A percentile compares a stretch with the other conserved stretches of the same genome.
These are phyloP conservation scores for Bufotes viridis DNA, from an alignment of 2,797 vertebrate genomes.

Conservation along the genomic window DNA sequence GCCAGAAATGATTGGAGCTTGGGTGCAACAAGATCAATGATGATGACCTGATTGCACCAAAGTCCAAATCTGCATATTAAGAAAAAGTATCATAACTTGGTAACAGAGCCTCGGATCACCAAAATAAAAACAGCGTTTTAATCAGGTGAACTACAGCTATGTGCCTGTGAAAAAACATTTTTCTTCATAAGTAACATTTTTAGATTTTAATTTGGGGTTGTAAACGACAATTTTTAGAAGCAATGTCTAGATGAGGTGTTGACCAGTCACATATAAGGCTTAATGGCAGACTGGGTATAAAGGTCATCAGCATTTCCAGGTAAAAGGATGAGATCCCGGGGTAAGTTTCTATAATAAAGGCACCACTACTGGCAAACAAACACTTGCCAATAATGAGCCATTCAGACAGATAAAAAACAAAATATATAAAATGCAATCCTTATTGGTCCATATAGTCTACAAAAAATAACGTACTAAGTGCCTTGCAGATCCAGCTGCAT, in stretches of 20 bases:
- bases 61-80: too few species aligned
- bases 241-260: neutral
- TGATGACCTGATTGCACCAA: too few species aligned
- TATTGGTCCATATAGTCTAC: neutral
- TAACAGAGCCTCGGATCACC: too few species aligned
- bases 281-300: neutral
- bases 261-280: neutral
- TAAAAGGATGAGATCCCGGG: neutral
- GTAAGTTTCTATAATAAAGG: neutral
- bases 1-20: too few species aligned
- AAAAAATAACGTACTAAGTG: conserved; percentile 10
- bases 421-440: neutral
- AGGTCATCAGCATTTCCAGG: neutral
- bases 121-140: too few species aligned
- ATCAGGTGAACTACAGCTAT: too few species aligned
- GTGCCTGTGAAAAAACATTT: too few species aligned
- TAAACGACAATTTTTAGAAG: neutral
- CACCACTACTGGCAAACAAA: neutral
- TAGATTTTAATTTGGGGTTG: neutral
- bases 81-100: too few species aligned
- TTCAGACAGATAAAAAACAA: neutral
- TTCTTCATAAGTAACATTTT: neutral
- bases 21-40: too few species aligned
- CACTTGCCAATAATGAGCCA: neutral
- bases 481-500: conserved; percentile 53